phyloP scores from a whole-genome alignment of 2,888 invertebrate species.

The Raillietiella orientalis region DNA sequence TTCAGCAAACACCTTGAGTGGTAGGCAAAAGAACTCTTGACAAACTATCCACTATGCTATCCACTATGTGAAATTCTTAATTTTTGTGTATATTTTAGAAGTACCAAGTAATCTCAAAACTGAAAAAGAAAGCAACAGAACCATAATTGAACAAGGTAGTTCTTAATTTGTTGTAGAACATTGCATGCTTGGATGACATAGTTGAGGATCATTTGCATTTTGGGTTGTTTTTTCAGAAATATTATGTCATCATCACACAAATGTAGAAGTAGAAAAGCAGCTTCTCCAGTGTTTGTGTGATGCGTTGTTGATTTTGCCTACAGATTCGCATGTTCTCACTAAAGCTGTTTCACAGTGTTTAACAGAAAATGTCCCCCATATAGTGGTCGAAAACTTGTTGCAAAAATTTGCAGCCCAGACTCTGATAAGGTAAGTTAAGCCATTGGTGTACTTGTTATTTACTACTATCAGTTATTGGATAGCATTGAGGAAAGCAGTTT shows the following conservation, averaged over 20 bases:
- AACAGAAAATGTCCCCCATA: constrained; percentile 18
- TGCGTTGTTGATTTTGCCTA: constrained; percentile 29
- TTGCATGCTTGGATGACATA: neutral
- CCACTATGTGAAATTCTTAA: too few relatives aligned
- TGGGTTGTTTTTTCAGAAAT: constrained; percentile 2
- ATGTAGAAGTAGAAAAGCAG: constrained; percentile 25
- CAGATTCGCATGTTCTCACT: constrained; percentile 28
- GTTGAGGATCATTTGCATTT: neutral
- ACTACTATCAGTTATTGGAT: constrained; percentile 6
- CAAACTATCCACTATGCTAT: too few relatives aligned
- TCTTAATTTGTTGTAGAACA: too few relatives aligned
- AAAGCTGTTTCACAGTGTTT: constrained; percentile 19
- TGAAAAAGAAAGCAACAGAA: too few relatives aligned
- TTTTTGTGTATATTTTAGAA: too few relatives aligned
- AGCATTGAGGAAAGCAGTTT: constrained; percentile 17
- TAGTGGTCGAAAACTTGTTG: constrained; percentile 31
- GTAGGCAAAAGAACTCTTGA: too few relatives aligned
- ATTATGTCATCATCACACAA: too few relatives aligned
- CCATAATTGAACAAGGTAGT: neutral
- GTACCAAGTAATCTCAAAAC: too few relatives aligned
- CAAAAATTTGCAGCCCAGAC: constrained; percentile 46
- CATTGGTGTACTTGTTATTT: constrained; percentile 2
- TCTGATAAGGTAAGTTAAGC: constrained; percentile 19
- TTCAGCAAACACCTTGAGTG: too few relatives aligned
- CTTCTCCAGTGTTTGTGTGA: constrained; percentile 32